Evolutionary conservation across 2,113 vertebrate genomes (phyloP).

Genomic region (Prinia subflava): DNA sequence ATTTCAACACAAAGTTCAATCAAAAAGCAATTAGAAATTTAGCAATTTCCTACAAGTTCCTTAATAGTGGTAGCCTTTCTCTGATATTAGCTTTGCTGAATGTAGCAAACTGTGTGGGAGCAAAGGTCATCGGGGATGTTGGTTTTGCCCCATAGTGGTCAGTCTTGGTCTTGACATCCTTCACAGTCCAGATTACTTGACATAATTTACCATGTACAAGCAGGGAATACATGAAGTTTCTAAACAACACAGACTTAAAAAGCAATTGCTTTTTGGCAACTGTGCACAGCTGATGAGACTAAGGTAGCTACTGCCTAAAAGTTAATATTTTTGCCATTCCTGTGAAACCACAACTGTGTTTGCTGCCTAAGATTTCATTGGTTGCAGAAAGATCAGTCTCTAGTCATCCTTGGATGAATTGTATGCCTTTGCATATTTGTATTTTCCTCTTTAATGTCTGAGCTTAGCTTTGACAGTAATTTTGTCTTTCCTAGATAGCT

Average conservation of each 20-base stretch:
- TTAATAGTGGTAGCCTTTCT: background rate
- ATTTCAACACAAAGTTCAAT: background rate
- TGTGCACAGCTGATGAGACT: background rate
- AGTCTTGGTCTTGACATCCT: background rate
- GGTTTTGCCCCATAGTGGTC: background rate
- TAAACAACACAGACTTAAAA: background rate
- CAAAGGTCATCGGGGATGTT: background rate
- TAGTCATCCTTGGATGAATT: background rate
- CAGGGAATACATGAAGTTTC: background rate
- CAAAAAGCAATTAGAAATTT: background rate
- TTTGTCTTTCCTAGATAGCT: background rate
- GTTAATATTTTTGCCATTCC: background rate
- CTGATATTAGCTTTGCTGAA: background rate
- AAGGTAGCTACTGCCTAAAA: background rate
- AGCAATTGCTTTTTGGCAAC: background rate
- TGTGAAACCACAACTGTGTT: background rate
- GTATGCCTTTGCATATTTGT: background rate
- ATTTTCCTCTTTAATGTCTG: background rate
- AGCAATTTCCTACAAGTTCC: background rate
- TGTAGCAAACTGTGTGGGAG: background rate
- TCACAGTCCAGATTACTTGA: background rate
- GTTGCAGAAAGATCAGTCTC: background rate
- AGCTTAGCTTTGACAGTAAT: background rate
- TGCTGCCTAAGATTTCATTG: background rate
- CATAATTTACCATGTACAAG: rapidly evolving